Percentiles rank a stretch among this genome's conserved stretches.
phyloP scores from a whole-genome alignment of 2,888 invertebrate genomes.

The Laothoe populi region DNA sequence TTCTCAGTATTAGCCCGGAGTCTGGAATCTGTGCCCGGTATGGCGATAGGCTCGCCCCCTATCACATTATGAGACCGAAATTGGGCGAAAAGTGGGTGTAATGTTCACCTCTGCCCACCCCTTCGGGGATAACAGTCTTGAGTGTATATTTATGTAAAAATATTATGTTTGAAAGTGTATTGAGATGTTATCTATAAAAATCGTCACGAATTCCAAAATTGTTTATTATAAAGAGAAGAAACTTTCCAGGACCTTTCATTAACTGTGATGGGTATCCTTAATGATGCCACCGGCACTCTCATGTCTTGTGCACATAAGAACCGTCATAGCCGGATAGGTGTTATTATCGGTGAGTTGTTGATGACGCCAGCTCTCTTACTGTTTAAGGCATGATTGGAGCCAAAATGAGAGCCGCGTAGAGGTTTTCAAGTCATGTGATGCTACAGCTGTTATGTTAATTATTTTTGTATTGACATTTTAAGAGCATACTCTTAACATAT shows the following conservation, averaged over 20 bases:
- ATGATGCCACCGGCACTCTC: constrained; percentile 96
- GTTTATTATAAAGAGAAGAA: constrained; percentile 41
- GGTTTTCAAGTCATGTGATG: constrained; percentile 58
- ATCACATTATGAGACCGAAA: too few relatives aligned
- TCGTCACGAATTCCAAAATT: background rate
- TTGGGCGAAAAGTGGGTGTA: too few relatives aligned
- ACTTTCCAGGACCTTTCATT: constrained; percentile 90
- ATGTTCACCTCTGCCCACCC: too few relatives aligned
- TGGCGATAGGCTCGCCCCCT: too few relatives aligned
- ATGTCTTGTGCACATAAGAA: constrained; percentile 96
- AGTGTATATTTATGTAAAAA: too few relatives aligned
- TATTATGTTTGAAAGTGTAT: background rate
- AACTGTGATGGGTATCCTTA: constrained; percentile 95
- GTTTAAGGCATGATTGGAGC: constrained; percentile 69
- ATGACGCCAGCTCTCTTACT: constrained; percentile 71
- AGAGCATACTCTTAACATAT: constrained; percentile 12
- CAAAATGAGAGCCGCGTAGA: constrained; percentile 69
- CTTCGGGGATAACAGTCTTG: too few relatives aligned
- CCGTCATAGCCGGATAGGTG: constrained; percentile 90
- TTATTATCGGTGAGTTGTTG: constrained; percentile 91
- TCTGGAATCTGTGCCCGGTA: too few relatives aligned
- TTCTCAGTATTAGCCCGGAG: too few relatives aligned
- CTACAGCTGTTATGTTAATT: constrained; percentile 12
- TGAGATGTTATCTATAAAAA: background rate
- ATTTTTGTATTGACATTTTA: background rate